phyloP scores from a whole-genome alignment of 2,797 vertebrate species.

The Microctenopoma steveboyesi region DNA sequence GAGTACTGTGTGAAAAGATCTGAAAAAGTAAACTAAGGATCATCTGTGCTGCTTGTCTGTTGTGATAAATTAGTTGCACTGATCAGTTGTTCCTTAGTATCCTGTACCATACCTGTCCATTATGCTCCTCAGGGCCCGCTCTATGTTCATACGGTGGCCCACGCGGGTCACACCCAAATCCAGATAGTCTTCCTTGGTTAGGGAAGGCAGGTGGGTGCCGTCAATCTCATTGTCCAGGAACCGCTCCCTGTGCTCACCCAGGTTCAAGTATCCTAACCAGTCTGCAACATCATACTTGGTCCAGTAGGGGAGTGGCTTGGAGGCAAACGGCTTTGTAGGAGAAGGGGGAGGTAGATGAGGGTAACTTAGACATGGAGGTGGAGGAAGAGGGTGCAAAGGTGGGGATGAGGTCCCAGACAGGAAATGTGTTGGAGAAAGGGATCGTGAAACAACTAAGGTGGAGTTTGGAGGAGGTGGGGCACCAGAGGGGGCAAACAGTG shows the following conservation, averaged over 20 bases:
- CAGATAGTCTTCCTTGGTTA: constrained; percentile 96
- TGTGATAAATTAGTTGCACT: neutral
- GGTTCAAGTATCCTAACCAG: constrained; percentile 93
- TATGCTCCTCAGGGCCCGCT: constrained; percentile 90
- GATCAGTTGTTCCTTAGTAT: neutral
- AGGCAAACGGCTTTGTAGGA: constrained; percentile 93
- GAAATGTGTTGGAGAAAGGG: constrained; percentile 92
- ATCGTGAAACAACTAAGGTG: constrained; percentile 83
- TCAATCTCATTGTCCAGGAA: constrained; percentile 98
- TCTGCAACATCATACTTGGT: constrained; percentile 97
- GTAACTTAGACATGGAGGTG: constrained; percentile 87
- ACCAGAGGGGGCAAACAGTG: constrained; percentile 84
- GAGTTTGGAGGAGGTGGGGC: constrained; percentile 84
- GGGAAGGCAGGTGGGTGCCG: constrained; percentile 91
- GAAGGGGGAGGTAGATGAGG: constrained; percentile 84
- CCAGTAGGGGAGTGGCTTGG: constrained; percentile 94
- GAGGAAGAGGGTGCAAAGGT: constrained; percentile 85
- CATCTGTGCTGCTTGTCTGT: neutral
- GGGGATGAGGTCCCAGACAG: constrained; percentile 85
- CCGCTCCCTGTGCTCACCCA: constrained; percentile 92
- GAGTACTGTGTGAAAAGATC: neutral
- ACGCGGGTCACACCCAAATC: constrained; percentile 95
- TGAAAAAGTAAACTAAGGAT: neutral
- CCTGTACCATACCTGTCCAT: constrained; percentile 88
- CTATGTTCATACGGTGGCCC: constrained; percentile 97